phyloP scores from a whole-genome alignment of 2,797 vertebrate species.

The Furcifer pardalis region DNA sequence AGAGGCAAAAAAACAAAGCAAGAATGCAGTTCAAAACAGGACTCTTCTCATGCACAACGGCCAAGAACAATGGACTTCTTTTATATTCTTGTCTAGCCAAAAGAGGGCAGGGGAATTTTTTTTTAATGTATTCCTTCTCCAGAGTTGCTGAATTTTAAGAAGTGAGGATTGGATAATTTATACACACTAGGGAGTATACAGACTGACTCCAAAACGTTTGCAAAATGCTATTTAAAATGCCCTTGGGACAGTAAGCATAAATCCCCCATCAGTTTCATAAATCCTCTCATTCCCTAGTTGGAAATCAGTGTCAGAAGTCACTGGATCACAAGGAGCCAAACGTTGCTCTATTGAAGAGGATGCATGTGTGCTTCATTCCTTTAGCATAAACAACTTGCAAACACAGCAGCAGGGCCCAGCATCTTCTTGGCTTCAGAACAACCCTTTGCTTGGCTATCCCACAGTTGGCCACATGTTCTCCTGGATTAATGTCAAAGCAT shows the following conservation, averaged over 20 bases:
- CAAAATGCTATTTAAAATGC: constrained; percentile 28
- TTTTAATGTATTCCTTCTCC: constrained; percentile 1
- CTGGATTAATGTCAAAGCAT: constrained; percentile 22
- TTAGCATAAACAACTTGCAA: constrained; percentile 15
- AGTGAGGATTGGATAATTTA: neutral
- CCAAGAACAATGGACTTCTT: constrained; percentile 14
- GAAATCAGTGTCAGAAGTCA: constrained; percentile 16
- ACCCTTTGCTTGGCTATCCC: neutral
- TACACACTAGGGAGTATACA: fast-evolving
- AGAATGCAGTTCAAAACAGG: neutral
- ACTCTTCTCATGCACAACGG: neutral
- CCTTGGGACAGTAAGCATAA: neutral
- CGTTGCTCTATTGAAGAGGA: neutral
- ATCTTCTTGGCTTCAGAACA: neutral
- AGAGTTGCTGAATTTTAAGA: neutral
- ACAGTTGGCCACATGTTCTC: neutral
- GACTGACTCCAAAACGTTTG: constrained; percentile 25
- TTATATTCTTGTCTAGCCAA: neutral
- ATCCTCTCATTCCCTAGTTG: constrained; percentile 12
- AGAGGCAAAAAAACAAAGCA: neutral
- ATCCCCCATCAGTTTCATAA: neutral
- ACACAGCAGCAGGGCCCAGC: neutral
- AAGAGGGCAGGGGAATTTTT: neutral
- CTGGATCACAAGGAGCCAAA: constrained; percentile 23
- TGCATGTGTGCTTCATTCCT: neutral